Evolutionary conservation across 2,797 vertebrate genomes (phyloP).

Genomic region (Phataginus tetradactyla): DNA sequence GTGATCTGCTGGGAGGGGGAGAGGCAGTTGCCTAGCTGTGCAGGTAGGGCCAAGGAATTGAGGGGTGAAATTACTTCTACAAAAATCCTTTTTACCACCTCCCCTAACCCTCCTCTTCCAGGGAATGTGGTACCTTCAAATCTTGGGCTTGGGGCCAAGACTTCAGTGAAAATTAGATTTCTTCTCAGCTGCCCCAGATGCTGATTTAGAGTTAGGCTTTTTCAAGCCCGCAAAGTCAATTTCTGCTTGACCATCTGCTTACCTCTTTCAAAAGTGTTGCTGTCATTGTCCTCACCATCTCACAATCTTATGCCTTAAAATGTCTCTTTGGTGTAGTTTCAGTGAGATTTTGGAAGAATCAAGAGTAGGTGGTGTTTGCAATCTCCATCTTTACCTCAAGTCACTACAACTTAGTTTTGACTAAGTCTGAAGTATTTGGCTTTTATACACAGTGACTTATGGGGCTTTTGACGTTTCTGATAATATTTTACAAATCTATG

Average conservation of each 20-base stretch:
- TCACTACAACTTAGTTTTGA: not conserved
- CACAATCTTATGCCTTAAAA: not conserved
- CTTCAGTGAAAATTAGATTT: not conserved
- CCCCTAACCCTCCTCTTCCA: not conserved
- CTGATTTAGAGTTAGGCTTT: not conserved
- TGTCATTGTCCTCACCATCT: not conserved
- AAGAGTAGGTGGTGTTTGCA: not conserved
- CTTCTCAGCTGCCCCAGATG: not conserved
- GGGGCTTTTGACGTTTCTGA: not conserved
- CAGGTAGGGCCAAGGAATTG: not conserved
- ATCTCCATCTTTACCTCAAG: not conserved
- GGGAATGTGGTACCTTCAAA: not conserved
- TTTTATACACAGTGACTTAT: not conserved
- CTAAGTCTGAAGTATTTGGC: not conserved
- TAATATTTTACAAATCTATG: not conserved
- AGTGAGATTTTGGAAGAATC: not conserved
- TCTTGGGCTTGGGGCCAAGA: not conserved
- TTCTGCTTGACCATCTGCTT: not conserved
- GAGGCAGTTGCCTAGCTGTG: not conserved
- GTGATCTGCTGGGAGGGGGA: not conserved
- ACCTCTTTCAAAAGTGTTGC: not conserved
- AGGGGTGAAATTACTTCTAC: not conserved
- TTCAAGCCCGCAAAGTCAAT: not conserved
- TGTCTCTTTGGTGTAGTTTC: not conserved
- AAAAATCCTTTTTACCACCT: not conserved